Evolutionary conservation across 2,888 invertebrate genomes (phyloP), one percentile per base, ranked within the genome.

Genomic region (Linyphia triangularis): DNA sequence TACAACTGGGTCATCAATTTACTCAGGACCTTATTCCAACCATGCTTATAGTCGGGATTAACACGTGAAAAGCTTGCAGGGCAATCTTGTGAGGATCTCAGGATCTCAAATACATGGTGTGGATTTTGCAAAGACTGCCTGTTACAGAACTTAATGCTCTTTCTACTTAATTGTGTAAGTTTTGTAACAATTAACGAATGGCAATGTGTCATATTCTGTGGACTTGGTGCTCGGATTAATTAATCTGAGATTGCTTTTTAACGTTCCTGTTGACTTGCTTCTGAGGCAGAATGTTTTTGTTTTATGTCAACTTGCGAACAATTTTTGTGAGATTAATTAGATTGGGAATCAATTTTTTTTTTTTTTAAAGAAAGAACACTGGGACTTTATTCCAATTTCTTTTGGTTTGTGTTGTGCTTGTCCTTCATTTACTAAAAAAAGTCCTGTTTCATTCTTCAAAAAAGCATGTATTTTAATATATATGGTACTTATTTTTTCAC

Each of bases 21-120:
- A 98, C 94, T 97, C 97, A 92, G 97, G 97, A 0, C 98, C 97
- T 6, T 98, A 97, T 92, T 97, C 97, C 91, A 97, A 97, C 93
- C 97, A 97, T 91, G 97, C 97, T 89, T 97, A 97, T 93, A 91
- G 91, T 84, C 84, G 91, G 72, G 91, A 91, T 85, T 91, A 88
- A 26, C n/a, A 13, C 28, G 37, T 37, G 59, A 57, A 51, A 51
- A 13, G 43, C 37, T 37, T 82, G 70, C 81, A 61, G 81, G 67
- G 51, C 79, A 67, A 40, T 67, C 79, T 67, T 79, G 69, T 69
- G 57, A 69, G 43, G 69, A 69, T 37, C 22, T 33, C 26, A 51
- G n/a, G n/a, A 22, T 43, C 1, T 19, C 33, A 10, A 65, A 40
- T 43, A 7, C 28, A 61, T 33, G 22, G 19, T 37, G 24, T 5